Evolutionary conservation across 2,888 invertebrate species (phyloP).

Genomic region (Dione vanillae): DNA sequence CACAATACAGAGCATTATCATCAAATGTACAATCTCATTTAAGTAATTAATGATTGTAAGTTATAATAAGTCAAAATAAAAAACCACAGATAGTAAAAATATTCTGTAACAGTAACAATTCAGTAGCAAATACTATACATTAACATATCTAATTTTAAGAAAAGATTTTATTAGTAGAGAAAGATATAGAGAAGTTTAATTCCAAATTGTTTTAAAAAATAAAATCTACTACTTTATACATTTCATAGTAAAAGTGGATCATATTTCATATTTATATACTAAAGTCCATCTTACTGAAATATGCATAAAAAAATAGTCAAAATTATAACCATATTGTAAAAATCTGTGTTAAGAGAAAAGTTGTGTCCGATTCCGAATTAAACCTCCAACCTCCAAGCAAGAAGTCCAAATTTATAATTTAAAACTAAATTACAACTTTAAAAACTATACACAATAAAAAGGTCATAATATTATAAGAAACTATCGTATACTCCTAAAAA

Average conservation of each 20-base stretch:
- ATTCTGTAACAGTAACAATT: too few species aligned
- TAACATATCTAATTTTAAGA: background rate
- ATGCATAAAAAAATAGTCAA: too few species aligned
- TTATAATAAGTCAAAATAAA: background rate
- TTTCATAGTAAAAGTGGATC: too few species aligned
- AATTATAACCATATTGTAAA: too few species aligned
- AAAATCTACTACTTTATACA: background rate
- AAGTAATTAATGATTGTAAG: background rate
- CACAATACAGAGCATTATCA: slow-evolving; percentile 37
- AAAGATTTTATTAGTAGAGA: background rate
- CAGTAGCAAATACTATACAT: too few species aligned
- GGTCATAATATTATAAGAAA: background rate
- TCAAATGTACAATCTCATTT: background rate
- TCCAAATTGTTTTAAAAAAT: background rate
- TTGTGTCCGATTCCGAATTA: too few species aligned
- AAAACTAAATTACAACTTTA: background rate
- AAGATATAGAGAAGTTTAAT: background rate
- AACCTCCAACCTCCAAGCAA: too few species aligned
- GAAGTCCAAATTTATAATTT: background rate
- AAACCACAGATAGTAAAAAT: background rate
- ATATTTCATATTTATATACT: too few species aligned
- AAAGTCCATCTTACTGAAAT: too few species aligned
- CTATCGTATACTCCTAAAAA: background rate
- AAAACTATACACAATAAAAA: background rate
- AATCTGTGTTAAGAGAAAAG: too few species aligned